Evolutionary conservation across 2,888 invertebrate species (phyloP).

Genomic region (Anthophora plumipes): DNA sequence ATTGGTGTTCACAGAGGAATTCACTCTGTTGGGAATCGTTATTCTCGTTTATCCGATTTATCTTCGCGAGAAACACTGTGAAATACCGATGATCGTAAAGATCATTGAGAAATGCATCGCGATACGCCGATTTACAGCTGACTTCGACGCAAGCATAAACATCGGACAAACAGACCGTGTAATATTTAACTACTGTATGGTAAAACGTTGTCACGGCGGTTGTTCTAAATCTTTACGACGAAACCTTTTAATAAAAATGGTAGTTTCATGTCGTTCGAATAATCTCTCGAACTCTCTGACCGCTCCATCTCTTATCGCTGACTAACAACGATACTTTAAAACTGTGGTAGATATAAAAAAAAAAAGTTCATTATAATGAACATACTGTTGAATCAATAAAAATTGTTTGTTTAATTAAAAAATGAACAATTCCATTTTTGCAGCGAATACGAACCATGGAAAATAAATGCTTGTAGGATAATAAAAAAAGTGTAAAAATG

Average conservation of each 20-base stretch:
- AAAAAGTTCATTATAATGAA: too few relatives aligned
- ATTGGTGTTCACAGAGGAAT: constrained; percentile 50
- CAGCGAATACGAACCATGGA: too few relatives aligned
- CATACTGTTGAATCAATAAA: too few relatives aligned
- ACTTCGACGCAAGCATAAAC: constrained; percentile 33
- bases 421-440: too few relatives aligned
- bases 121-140: constrained; percentile 49
- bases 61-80: constrained; percentile 30
- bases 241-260: constrained; percentile 15
- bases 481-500: too few relatives aligned
- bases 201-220: neutral
- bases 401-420: too few relatives aligned
- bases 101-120: constrained; percentile 58
- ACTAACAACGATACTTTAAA: neutral
- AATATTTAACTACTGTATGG: constrained; percentile 28
- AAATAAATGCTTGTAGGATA: too few relatives aligned
- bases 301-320: neutral
- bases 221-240: constrained; percentile 28
- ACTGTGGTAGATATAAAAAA: too few relatives aligned
- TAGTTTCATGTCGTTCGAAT: constrained; percentile 21
- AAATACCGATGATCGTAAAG: constrained; percentile 45
- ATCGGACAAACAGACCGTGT: constrained; percentile 3
- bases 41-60: constrained; percentile 52
- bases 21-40: constrained; percentile 41
- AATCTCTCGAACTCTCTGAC: neutral